Base-by-base conservation (phyloP, 2,888 invertebrate species). In the Holacanthella duospinosa region DNA sequence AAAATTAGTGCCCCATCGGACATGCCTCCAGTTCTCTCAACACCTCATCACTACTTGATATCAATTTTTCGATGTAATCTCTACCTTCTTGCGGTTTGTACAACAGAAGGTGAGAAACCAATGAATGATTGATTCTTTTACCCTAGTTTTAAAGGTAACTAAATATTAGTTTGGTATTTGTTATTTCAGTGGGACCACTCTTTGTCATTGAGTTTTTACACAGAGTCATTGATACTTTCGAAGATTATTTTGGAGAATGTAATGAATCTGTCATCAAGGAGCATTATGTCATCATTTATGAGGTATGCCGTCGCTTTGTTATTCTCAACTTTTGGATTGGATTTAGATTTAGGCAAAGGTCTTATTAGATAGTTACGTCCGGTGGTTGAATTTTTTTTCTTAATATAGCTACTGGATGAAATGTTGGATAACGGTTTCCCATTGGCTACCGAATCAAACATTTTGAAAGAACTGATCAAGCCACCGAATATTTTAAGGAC, bases 341-440 rank as follows among this genome's bases (percentile, higher is more conserved):
- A n/a, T n/a, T n/a, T n/a, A n/a, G n/a, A n/a, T n/a, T n/a, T n/a
- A n/a, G n/a, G n/a, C n/a, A n/a, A n/a, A n/a, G n/a, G n/a, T n/a
- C n/a, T n/a, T n/a, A n/a, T n/a, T n/a, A n/a, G n/a, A n/a, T n/a
- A n/a, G n/a, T n/a, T n/a, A n/a, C n/a, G n/a, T n/a, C n/a, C n/a
- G n/a, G n/a, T n/a, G n/a, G n/a, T n/a, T n/a, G n/a, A n/a, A n/a
- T n/a, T n/a, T 53, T 48, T 60, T 59, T 56, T 44, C 48, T 61
- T 67, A 66, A 80, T 80, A 63, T 77, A 89, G 89, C 80, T 99
- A 63, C 80, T 99, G 72, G 99, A 99, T 83, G 99, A 99, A 82
- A 97, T 99, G 96, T 81, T 99, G 68, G 99, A 99, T 77, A 99
- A 99, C 83, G 99, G 99, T 6, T 99, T 96, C 78, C 99, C 99